phyloP scores from a whole-genome alignment of 2,888 invertebrate genomes.

The Unio pictorum region DNA sequence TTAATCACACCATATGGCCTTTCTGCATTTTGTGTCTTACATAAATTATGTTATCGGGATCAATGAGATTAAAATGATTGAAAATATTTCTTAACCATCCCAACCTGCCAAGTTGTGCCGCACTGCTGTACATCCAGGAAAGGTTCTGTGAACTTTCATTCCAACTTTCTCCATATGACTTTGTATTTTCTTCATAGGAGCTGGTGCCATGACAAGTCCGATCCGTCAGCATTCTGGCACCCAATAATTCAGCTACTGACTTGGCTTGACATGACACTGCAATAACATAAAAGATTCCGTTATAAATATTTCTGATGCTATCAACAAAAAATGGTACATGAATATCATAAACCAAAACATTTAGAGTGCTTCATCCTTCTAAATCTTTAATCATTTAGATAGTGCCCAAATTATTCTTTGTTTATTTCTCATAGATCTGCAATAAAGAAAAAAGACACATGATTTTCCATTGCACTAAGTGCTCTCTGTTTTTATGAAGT shows the following conservation, averaged over 20 bases:
- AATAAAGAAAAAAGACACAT: background rate
- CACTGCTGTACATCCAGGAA: slow-evolving; percentile 63
- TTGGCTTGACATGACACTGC: slow-evolving; percentile 32
- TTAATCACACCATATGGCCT: too few relatives aligned
- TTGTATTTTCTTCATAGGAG: slow-evolving; percentile 46
- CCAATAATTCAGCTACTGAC: slow-evolving; percentile 12
- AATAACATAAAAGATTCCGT: background rate
- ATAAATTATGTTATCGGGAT: too few relatives aligned
- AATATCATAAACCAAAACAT: background rate
- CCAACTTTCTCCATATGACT: slow-evolving; percentile 49
- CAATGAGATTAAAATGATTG: too few relatives aligned
- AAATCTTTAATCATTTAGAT: background rate
- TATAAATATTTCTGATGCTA: too few relatives aligned
- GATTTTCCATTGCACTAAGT: too few relatives aligned
- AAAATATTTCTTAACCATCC: slow-evolving; percentile 18
- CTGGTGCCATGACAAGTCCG: slow-evolving; percentile 43
- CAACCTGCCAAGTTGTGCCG: slow-evolving; percentile 65
- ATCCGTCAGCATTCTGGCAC: slow-evolving; percentile 24
- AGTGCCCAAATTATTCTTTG: background rate
- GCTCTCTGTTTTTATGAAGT: too few relatives aligned
- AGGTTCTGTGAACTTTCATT: slow-evolving; percentile 36
- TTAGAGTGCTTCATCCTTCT: background rate
- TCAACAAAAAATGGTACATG: background rate
- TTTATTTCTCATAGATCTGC: background rate
- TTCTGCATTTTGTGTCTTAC: too few relatives aligned